Percentiles rank a stretch among this genome's conserved stretches.
phyloP scores from a whole-genome alignment of 1,140 invertebrate genomes.

The silkworm (Bombyx mori) region DNA sequence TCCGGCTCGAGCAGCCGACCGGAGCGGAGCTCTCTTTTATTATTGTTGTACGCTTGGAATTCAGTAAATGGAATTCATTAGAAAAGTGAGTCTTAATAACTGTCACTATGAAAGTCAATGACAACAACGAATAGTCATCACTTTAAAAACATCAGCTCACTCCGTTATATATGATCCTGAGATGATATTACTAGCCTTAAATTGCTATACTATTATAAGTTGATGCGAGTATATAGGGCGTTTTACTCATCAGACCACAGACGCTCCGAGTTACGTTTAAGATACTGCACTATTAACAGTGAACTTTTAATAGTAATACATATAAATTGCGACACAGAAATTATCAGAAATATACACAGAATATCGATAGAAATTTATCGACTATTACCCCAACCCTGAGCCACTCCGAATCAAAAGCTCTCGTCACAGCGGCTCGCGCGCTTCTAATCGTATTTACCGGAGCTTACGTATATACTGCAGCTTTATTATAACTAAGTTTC shows the following conservation, averaged over 20 bases:
- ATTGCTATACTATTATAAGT: not conserved
- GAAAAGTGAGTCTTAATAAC: not conserved
- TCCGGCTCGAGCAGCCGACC: not conserved
- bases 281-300: not conserved
- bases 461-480: not conserved
- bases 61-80: not conserved
- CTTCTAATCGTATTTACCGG: not conserved
- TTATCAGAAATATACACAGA: not conserved
- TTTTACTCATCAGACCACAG: too few species aligned
- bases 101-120: not conserved
- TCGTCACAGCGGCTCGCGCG: not conserved
- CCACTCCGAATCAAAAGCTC: not conserved
- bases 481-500: too few species aligned
- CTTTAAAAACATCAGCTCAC: not conserved
- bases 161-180: not conserved
- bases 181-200: not conserved
- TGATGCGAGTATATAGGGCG: too few species aligned
- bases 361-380: slow-evolving; percentile 1
- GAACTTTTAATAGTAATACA: not conserved
- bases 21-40: not conserved
- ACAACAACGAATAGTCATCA: too few species aligned
- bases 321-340: not conserved
- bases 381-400: not conserved
- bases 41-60: not conserved
- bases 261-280: too few species aligned